Evolutionary conservation across 2,888 invertebrate genomes (phyloP), one percentile per base, ranked within the genome.

Genomic region (Catocala nupta): DNA sequence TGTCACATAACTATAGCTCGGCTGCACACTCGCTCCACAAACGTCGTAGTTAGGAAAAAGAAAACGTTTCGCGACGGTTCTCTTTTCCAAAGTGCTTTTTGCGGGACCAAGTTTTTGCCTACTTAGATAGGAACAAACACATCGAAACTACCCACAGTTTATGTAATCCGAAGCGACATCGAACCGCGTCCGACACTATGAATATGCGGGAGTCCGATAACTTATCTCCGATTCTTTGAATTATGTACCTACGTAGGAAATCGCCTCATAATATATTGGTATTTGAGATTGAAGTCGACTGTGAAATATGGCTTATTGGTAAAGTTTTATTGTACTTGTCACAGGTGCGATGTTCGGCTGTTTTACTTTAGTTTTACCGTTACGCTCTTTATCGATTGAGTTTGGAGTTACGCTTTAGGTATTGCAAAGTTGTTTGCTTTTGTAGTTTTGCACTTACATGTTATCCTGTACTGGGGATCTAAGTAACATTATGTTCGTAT

Each of bases 301-400:
- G 87, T 91, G 91, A 93, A 90, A 92, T 92, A 93, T 90, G 82
- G 90, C 88, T 90, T 92, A 93, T 93, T 92, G 93, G 91, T 88
- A 92, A 93, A 93, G 92, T 93, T 93, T 91, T 93, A 93, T 93
- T 91, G 90, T 89, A 81, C 86, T 85, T 89, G 90, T 92, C 90
- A 88, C 90, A 90, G 90, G 89, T 91, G 90, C 90, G 85, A 86
- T 86, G 80, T 81, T 82, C 77, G 73, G 71, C 79, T 86, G 83
- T 84, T 90, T 86, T 86, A 83, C 81, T 84, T 81, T 81, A 80
- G 83, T 85, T 86, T 85, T 82, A 82, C 75, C 73, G 80, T 81
- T 77, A 77, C 74, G 50, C 68, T 72, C 72, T 80, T 77, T 78
- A 71, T 70, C 65, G 65, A 78, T 79, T 75, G 75, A 81, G 80